Percentiles rank a stretch among this genome's conserved stretches.
Evolutionary conservation across 2,888 invertebrate species (phyloP).

Genomic region (Escarpia spicata): DNA sequence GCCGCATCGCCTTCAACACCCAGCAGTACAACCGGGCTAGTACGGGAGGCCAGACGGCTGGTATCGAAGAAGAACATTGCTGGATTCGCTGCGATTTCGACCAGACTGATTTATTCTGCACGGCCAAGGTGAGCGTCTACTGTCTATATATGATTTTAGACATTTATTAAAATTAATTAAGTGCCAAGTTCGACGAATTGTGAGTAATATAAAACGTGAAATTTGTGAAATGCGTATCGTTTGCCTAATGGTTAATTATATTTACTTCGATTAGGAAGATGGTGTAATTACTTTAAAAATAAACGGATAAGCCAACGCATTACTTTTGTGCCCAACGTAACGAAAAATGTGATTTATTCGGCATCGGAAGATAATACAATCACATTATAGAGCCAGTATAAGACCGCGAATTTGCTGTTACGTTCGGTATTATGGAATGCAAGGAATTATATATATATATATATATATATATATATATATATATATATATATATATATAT

Average conservation of each 20-base stretch:
- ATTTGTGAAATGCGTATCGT: neutral
- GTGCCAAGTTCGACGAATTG: neutral
- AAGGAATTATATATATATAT: neutral
- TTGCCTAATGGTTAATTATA: neutral
- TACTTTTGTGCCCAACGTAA: neutral
- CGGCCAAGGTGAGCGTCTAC: neutral
- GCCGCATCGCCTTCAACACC: neutral
- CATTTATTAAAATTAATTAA: no score
- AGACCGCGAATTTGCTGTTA: neutral
- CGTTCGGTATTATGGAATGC: neutral
- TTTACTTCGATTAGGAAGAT: neutral
- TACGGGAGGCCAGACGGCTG: neutral
- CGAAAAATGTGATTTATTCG: neutral
- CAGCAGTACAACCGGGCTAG: neutral
- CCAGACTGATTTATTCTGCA: neutral
- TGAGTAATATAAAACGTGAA: neutral
- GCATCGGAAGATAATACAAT: neutral
- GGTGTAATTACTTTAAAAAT: conserved; percentile 8
- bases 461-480: neutral
- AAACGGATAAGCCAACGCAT: neutral
- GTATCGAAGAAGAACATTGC: neutral
- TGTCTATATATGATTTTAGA: neutral
- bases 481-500: conserved; percentile 6
- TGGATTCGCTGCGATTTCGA: neutral
- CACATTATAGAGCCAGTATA: neutral